Evolutionary conservation across 2,888 invertebrate genomes (phyloP).

Genomic region (Drosophila merina): DNA sequence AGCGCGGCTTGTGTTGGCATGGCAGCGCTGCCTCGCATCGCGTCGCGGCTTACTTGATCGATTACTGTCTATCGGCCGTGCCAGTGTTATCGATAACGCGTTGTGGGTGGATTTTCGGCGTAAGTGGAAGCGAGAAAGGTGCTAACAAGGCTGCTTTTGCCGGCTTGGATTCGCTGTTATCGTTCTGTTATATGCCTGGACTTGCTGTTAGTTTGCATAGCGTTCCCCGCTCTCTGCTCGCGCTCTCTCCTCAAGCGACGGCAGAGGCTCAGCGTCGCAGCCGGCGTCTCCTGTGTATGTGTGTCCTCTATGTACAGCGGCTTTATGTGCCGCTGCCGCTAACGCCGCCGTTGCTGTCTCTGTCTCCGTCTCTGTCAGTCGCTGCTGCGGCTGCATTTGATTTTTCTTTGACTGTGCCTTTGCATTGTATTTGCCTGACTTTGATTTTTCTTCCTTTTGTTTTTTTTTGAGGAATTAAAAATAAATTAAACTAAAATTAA

Average conservation of each 20-base stretch:
- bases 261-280: slow-evolving; percentile 44
- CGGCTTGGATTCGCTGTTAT: background rate
- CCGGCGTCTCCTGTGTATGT: slow-evolving; percentile 38
- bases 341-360: slow-evolving; percentile 23
- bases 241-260: background rate
- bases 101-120: background rate
- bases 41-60: background rate
- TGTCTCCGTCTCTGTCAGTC: slow-evolving; percentile 15
- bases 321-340: slow-evolving; percentile 43
- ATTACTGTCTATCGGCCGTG: slow-evolving; percentile 26
- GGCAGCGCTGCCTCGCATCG: background rate
- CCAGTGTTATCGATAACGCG: slow-evolving; percentile 3
- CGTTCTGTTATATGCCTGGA: background rate
- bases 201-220: background rate
- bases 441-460: slow-evolving; percentile 48
- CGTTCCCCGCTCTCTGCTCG: background rate
- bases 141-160: background rate
- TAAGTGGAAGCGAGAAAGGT: background rate
- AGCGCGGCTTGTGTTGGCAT: background rate
- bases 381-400: slow-evolving; percentile 64
- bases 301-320: slow-evolving; percentile 38
- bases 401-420: slow-evolving; percentile 64
- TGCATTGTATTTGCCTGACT: slow-evolving; percentile 63
- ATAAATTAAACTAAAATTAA: background rate
- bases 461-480: background rate